Evolutionary conservation across 2,888 invertebrate genomes (phyloP), one percentile per base, ranked within the genome.

Genomic region (Oscheius sp.): DNA sequence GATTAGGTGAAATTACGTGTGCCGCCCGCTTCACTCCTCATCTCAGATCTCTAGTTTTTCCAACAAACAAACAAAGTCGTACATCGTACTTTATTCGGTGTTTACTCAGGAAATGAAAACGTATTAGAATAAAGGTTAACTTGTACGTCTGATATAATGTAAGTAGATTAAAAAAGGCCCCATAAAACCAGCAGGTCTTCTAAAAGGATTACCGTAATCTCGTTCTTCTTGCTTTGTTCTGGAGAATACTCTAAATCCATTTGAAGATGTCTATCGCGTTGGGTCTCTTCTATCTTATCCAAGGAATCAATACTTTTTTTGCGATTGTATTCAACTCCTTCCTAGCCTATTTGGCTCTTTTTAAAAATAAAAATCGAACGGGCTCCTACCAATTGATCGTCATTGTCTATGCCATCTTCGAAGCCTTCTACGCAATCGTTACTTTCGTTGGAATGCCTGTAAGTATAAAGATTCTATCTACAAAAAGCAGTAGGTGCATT

Each of bases 401-500:
- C n/a, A 61, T 61, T 2, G 15, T 45, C 17, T 61, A 45, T 20
- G 61, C 61, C 15, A 6, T 45, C 8, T 61, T 61, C 29, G 61
- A 61, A 17, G 61, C 61, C 10, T n/a, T 61, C 29, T 61, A 61
- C 17, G 42, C 61, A 1, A 31, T 61, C 8, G 45, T 61, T 6
- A 45, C 45, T 15, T 42, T 61, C 17, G 31, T 45, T 12, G 61
- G 61, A 45, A 61, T 61, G 61, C 61, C 61, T 27, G 61, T 61
- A 42, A 45, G 27, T 23, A 3, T 25, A n/a, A 23, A n/a, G 2
- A 29, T 12, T 27, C 34, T 12, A 15, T 17, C 46, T n/a, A n/a
- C n/a, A 45, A 45, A 31, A 25, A 12, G 20, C n/a, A 53, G 15
- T 17, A 61, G 61, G 61, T 61, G 2, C 61, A 61, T 29, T 61